phyloP scores from a whole-genome alignment of 2,888 invertebrate species.

The Linyphia triangularis region DNA sequence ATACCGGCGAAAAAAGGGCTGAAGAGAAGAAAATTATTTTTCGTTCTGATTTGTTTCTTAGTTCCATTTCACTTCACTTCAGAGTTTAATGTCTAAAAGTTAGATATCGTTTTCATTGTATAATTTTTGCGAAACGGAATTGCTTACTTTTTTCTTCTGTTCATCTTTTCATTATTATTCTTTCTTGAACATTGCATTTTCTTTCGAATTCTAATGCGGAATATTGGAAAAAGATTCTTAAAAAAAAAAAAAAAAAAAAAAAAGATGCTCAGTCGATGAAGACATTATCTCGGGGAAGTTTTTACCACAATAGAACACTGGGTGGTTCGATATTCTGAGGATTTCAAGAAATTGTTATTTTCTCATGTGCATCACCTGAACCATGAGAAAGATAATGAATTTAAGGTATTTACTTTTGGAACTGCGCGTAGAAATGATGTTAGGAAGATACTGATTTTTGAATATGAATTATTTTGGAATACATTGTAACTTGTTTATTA shows the following conservation, averaged over 20 bases:
- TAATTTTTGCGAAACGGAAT: conserved; percentile 56
- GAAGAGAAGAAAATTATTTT: conserved; percentile 56
- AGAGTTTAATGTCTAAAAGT: conserved; percentile 66
- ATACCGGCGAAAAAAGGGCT: conserved; percentile 33
- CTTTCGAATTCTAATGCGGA: conserved; percentile 39
- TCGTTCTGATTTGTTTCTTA: conserved; percentile 69
- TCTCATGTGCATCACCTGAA: conserved; percentile 37
- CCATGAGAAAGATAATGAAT: conserved; percentile 63
- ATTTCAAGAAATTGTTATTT: neutral
- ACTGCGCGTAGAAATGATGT: neutral
- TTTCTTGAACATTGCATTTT: conserved; percentile 38
- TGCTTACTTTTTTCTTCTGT: conserved; percentile 25
- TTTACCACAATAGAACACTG: conserved; percentile 52
- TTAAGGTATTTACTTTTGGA: neutral
- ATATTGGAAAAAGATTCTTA: conserved; percentile 54
- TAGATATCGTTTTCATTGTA: conserved; percentile 70
- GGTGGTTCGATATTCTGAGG: conserved; percentile 40
- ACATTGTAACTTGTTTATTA: neutral
- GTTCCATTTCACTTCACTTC: conserved; percentile 62
- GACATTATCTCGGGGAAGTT: conserved; percentile 58
- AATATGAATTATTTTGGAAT: neutral
- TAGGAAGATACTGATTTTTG: neutral
- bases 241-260: conserved; percentile 9
- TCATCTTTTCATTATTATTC: conserved; percentile 30
- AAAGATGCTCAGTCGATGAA: conserved; percentile 36